Conservation (phyloP, 2,797 vertebrate genomes). For the Stomatorhinus walkeri region DNA sequence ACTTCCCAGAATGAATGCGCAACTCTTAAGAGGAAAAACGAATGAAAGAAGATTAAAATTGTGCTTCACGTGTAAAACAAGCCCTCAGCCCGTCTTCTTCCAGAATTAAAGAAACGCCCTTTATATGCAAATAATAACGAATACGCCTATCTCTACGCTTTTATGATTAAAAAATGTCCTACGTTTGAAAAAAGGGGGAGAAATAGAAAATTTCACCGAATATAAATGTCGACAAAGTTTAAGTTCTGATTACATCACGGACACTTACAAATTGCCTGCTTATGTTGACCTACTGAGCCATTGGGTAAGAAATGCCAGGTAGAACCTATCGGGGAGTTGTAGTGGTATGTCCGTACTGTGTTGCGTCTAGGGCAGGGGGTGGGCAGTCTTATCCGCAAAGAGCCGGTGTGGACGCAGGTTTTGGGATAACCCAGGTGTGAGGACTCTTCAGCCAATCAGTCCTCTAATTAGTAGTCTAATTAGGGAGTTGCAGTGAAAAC, state of each 20-base stretch:
- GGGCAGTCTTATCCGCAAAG: not conserved
- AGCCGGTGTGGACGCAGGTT: not conserved
- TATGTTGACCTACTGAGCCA: not conserved
- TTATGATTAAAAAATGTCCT: not conserved
- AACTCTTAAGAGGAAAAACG: not conserved
- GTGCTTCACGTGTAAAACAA: not conserved
- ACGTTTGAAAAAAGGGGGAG: not conserved
- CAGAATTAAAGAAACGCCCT: not conserved
- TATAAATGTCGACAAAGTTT: not conserved
- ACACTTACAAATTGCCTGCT: not conserved
- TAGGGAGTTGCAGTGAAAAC: too few species aligned
- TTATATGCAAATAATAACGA: not conserved
- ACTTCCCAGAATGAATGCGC: not conserved
- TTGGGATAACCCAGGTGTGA: not conserved
- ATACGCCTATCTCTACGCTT: not conserved
- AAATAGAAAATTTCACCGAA: not conserved
- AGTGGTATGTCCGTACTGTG: not conserved
- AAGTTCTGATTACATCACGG: not conserved
- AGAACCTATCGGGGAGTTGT: not conserved
- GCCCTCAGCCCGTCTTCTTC: not conserved
- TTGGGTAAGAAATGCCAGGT: not conserved
- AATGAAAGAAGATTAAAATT: not conserved
- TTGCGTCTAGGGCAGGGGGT: not conserved
- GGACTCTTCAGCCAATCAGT: not conserved
- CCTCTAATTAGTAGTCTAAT: not conserved